These are phyloP conservation scores for Leucoma salicis DNA, from an alignment of 2,888 invertebrate genomes.

Conservation along the genomic window DNA sequence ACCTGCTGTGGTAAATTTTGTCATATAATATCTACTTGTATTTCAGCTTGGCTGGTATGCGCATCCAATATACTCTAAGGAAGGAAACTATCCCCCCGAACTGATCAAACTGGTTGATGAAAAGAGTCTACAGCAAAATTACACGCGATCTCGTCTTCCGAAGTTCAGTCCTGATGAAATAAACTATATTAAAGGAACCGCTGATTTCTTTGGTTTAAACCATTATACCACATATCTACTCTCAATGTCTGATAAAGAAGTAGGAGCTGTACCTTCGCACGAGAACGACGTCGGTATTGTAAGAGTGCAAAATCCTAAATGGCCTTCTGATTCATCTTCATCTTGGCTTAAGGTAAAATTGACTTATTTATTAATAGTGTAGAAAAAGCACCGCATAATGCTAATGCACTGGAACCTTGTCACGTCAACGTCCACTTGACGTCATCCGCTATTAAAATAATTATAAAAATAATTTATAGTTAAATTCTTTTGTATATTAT, in stretches of 20 bases:
- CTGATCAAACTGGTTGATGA: constrained; percentile 77
- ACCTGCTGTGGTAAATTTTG: too few species aligned
- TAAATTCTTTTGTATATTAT: too few species aligned
- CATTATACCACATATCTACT: constrained; percentile 76
- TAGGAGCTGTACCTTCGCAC: constrained; percentile 79
- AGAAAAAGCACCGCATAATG: too few species aligned
- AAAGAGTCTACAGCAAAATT: constrained; percentile 79
- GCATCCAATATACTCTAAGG: constrained; percentile 75
- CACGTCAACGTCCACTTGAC: too few species aligned
- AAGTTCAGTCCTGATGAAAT: constrained; percentile 78
- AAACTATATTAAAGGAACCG: constrained; percentile 65
- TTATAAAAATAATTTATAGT: too few species aligned
- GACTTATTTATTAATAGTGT: too few species aligned
- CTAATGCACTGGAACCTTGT: too few species aligned
- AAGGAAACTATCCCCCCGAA: constrained; percentile 82
- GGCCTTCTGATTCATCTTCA: constrained; percentile 83
- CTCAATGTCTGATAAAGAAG: constrained; percentile 65
- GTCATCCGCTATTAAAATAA: too few species aligned
- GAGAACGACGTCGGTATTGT: constrained; percentile 84
- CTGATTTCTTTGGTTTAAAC: constrained; percentile 77
- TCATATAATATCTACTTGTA: not conserved
- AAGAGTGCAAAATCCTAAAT: constrained; percentile 78
- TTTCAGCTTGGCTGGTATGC: constrained; percentile 80
- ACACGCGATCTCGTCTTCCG: constrained; percentile 79
- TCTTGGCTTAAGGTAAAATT: constrained; percentile 80